Percentiles rank a stretch among this genome's conserved stretches.
Evolutionary conservation across 2,113 vertebrate genomes (phyloP).

Genomic region (Gasterosteus aculeatus): DNA sequence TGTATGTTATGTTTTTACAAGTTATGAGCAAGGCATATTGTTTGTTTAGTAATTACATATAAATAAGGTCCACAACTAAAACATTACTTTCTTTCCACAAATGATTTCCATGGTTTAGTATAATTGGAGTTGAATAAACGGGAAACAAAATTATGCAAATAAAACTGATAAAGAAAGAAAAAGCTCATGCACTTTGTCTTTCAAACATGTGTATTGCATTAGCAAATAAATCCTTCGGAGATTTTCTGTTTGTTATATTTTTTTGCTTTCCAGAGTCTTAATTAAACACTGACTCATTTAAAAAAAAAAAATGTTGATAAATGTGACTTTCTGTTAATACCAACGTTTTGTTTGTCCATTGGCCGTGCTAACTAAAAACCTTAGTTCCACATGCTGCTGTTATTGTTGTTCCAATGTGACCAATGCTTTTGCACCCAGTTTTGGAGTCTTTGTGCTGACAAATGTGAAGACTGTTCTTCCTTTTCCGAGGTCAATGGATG

Average conservation of each 20-base stretch:
- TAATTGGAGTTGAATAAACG: slow-evolving; percentile 41
- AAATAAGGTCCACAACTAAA: slow-evolving; percentile 15
- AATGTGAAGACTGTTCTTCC: background rate
- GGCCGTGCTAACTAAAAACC: background rate
- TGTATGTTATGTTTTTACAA: background rate
- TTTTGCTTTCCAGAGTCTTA: slow-evolving; percentile 8
- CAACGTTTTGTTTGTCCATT: background rate
- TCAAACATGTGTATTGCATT: slow-evolving; percentile 4
- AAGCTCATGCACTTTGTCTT: slow-evolving; percentile 6
- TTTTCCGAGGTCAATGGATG: background rate
- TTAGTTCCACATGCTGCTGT: background rate
- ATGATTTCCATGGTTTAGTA: slow-evolving; percentile 24
- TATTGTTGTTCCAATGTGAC: slow-evolving; percentile 12
- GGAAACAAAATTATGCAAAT: slow-evolving; percentile 32
- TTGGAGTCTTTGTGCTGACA: background rate
- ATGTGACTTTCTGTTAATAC: slow-evolving; percentile 7
- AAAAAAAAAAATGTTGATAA: background rate
- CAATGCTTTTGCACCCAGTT: slow-evolving; percentile 1
- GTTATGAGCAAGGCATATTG: background rate
- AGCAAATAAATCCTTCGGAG: slow-evolving; percentile 10
- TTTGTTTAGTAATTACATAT: slow-evolving; percentile 25
- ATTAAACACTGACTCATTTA: slow-evolving; percentile 20
- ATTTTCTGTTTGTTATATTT: background rate
- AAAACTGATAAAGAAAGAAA: slow-evolving; percentile 4
- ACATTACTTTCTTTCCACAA: slow-evolving; percentile 7